phyloP scores from a whole-genome alignment of 2,113 vertebrate species.

The Corydoras maculifer region DNA sequence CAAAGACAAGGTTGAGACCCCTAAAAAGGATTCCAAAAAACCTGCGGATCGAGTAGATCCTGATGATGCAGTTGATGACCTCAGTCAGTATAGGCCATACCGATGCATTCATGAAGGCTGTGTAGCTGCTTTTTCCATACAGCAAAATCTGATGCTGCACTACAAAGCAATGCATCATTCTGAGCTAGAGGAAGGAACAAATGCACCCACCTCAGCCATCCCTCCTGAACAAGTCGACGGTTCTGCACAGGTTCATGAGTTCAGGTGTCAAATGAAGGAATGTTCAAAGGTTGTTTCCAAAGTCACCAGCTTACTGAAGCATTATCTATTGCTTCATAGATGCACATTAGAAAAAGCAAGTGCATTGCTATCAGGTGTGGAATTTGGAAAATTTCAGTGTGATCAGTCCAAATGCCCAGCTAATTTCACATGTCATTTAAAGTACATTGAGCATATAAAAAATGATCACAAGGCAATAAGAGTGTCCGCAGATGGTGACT shows the following conservation, averaged over 20 bases:
- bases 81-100: conserved; percentile 87
- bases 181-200: conserved; percentile 69
- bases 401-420: conserved; percentile 83
- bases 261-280: conserved; percentile 89
- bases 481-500: conserved; percentile 67
- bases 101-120: conserved; percentile 94
- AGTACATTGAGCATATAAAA: conserved; percentile 88
- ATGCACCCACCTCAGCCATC: conserved; percentile 34
- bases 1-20: conserved; percentile 46
- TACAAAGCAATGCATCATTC: conserved; percentile 95
- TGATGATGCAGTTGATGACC: conserved; percentile 59
- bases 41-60: conserved; percentile 47
- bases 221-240: conserved; percentile 37
- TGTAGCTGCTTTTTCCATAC: conserved; percentile 92
- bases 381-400: conserved; percentile 82
- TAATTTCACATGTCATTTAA: conserved; percentile 81
- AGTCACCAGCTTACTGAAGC: conserved; percentile 86
- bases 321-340: conserved; percentile 93
- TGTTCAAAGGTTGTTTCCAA: conserved; percentile 93
- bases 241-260: conserved; percentile 73
- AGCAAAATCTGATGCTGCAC: conserved; percentile 95
- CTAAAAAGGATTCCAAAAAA: conserved; percentile 61
- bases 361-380: conserved; percentile 73
- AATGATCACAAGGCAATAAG: conserved; percentile 82
- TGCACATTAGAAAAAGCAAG: conserved; percentile 92